Evolutionary conservation across 2,888 invertebrate species (phyloP).

Genomic region (Nezara viridula): DNA sequence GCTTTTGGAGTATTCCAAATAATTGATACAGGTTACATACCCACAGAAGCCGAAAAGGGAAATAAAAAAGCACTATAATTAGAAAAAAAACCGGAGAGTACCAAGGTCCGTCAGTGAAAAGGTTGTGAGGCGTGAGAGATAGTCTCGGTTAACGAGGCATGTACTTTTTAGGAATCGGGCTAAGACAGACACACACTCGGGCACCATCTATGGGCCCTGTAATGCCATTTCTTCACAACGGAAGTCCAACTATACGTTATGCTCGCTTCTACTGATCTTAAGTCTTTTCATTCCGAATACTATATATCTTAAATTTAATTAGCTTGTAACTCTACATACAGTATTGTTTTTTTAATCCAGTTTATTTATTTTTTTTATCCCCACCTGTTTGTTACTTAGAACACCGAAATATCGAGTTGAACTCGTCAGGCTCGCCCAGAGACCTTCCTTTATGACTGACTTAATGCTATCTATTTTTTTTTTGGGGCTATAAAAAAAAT

Average conservation of each 20-base stretch:
- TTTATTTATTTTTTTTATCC: too few species aligned
- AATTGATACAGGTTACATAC: conserved; percentile 5
- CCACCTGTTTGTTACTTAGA: too few species aligned
- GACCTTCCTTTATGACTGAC: too few species aligned
- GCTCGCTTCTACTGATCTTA: neutral
- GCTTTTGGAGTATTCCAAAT: neutral
- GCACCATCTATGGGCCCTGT: neutral
- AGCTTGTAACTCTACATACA: too few species aligned
- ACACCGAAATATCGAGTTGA: too few species aligned
- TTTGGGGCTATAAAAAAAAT: too few species aligned
- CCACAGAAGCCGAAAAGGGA: neutral
- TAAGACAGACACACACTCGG: neutral
- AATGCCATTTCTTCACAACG: conserved; percentile 13
- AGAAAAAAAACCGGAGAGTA: neutral
- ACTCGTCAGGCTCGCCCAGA: too few species aligned
- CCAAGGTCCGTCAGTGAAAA: conserved; percentile 34
- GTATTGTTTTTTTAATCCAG: too few species aligned
- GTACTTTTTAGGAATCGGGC: conserved; percentile 50
- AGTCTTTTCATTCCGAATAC: neutral
- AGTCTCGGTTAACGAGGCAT: conserved; percentile 54
- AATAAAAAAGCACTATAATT: conserved; percentile 7
- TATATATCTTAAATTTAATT: neutral
- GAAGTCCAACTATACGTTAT: conserved; percentile 13
- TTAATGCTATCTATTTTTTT: too few species aligned
- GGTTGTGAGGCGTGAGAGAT: conserved; percentile 40